Evolutionary conservation across 1,140 invertebrate genomes (phyloP).

Genomic region (Spodoptera litura): DNA sequence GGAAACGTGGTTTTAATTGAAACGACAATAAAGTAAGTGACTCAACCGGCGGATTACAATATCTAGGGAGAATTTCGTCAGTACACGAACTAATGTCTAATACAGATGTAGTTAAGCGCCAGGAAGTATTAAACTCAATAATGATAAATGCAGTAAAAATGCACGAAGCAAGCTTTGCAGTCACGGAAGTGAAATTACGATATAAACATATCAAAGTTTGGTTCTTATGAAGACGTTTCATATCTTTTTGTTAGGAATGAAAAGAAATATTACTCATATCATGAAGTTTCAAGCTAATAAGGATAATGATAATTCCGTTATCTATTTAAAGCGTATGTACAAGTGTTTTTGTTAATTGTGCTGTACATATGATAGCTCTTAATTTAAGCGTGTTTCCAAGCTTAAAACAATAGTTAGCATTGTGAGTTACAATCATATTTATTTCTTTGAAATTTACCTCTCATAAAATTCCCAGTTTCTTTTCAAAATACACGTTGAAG

Average conservation of each 20-base stretch:
- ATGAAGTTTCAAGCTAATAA: not conserved
- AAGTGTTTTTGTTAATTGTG: slow-evolving; percentile 1
- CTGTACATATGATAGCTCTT: slow-evolving; percentile 4
- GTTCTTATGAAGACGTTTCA: not conserved
- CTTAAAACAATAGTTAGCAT: slow-evolving; percentile 40
- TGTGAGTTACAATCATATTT: slow-evolving; percentile 33
- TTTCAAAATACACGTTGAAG: slow-evolving; percentile 65
- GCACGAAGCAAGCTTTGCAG: not conserved
- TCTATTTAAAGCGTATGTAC: not conserved
- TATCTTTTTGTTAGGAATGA: not conserved
- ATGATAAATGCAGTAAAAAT: slow-evolving; percentile 21
- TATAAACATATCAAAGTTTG: not conserved
- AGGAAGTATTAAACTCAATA: slow-evolving; percentile 24
- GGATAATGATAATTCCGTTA: no score
- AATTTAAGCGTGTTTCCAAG: slow-evolving; percentile 30
- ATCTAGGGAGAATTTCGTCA: slow-evolving; percentile 34
- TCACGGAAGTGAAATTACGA: not conserved
- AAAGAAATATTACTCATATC: slow-evolving; percentile 3
- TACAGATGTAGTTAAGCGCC: slow-evolving; percentile 12
- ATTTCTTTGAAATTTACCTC: slow-evolving; percentile 61
- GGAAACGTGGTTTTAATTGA: slow-evolving; percentile 45
- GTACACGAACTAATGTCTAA: slow-evolving; percentile 1
- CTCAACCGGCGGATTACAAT: slow-evolving; percentile 27
- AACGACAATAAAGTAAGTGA: slow-evolving; percentile 38
- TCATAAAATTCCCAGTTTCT: slow-evolving; percentile 67